phyloP scores from a whole-genome alignment of 2,797 vertebrate species.

The Crypturellus tataupa region DNA sequence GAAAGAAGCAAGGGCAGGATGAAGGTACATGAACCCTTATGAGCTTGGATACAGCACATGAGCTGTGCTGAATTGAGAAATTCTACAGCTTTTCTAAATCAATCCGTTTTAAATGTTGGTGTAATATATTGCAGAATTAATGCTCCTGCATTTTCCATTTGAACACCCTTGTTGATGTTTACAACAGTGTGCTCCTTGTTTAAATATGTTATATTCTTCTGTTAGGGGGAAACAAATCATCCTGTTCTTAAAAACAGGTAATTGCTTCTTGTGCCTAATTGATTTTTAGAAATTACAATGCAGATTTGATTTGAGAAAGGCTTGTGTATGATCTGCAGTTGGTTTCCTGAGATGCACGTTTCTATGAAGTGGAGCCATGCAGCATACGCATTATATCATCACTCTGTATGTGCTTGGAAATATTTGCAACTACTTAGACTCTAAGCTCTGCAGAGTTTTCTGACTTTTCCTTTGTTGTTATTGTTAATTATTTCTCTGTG shows the following conservation, averaged over 20 bases:
- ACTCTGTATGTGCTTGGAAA: slow-evolving; percentile 47
- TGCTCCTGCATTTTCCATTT: background rate
- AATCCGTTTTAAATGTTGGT: background rate
- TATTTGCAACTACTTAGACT: slow-evolving; percentile 70
- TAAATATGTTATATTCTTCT: slow-evolving; percentile 34
- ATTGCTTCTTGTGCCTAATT: slow-evolving; percentile 80
- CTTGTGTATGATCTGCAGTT: slow-evolving; percentile 67
- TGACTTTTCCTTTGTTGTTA: background rate
- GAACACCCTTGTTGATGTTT: background rate
- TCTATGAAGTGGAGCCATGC: slow-evolving; percentile 33
- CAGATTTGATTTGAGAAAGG: slow-evolving; percentile 76
- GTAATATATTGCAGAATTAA: background rate
- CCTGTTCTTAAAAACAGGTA: slow-evolving; percentile 77
- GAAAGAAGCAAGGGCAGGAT: background rate
- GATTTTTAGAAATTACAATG: slow-evolving; percentile 78
- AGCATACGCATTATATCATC: slow-evolving; percentile 45
- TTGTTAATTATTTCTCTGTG: background rate
- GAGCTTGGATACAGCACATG: background rate
- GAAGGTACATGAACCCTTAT: rapidly evolving
- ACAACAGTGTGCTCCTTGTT: slow-evolving; percentile 48
- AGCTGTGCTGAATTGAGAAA: background rate
- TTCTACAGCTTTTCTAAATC: background rate
- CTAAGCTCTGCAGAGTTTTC: slow-evolving; percentile 32
- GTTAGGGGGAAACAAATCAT: slow-evolving; percentile 77
- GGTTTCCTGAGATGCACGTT: slow-evolving; percentile 51